Evolutionary conservation across 2,888 invertebrate genomes (phyloP), one percentile per base, ranked within the genome.

Genomic region (Norana najaformis): DNA sequence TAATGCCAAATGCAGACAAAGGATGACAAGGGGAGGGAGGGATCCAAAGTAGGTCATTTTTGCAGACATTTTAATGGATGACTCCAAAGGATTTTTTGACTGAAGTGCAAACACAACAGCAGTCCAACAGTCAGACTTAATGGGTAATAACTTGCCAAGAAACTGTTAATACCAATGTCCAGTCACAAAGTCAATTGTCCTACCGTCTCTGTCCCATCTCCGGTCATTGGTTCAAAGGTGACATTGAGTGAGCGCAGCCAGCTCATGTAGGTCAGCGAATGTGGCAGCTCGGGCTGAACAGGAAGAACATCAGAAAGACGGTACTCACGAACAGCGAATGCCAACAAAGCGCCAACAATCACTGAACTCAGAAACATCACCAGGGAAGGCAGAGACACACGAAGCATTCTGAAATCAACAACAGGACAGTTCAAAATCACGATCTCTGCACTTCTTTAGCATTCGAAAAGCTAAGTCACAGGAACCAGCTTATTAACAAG

Each of bases 331-430:
- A 85, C 35, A 37, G 37, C 37, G 85, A 37, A 35, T 35, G 85
- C 85, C 85, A 85, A 37, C 35, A 85, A 85, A 13, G 23, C 85
- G n/a, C 85, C 85, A 35, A 85, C 20, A 23, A 85, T 85, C 85
- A 36, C 37, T 6, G 85, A 36, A 35, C 35, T 35, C 23, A 37
- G 37, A 85, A 85, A 85, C 6, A 14, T 85, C 36, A 85, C 35
- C 34, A 85, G 20, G 36, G 85, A 36, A 36, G 85, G 35, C 13
- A 69, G 69, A 69, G 69, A 69, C n/a, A n/a, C n/a, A 69, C 69
- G 69, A 69, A 69, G n/a, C 69, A 69, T 69, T 69, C 69, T 69
- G 69, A 69, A 69, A 69, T n/a, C 16, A 69, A 69, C 13, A 13
- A n/a, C 69, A 69, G 8, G n/a, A n/a, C 69, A 69, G 8, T 69